phyloP scores from a whole-genome alignment of 2,888 invertebrate species.

The Exocentrus adspersus region DNA sequence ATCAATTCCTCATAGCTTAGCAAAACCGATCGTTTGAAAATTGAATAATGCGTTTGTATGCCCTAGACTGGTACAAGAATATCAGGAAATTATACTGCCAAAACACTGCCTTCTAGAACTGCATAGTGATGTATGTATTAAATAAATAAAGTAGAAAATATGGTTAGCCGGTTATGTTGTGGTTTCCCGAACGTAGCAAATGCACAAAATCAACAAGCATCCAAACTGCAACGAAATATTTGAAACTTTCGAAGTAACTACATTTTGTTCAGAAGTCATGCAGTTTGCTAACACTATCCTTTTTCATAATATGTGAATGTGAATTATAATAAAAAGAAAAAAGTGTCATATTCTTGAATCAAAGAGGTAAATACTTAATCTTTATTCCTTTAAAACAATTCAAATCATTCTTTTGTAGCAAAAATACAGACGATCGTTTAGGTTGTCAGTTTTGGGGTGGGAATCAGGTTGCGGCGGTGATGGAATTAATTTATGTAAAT shows the following conservation, averaged over 20 bases:
- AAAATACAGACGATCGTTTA: too few species aligned
- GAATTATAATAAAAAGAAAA: too few species aligned
- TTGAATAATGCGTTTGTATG: background rate
- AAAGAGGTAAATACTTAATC: too few species aligned
- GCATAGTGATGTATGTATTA: background rate
- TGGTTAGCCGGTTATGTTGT: background rate
- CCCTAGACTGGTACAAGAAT: background rate
- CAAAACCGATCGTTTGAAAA: background rate
- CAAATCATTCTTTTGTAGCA: too few species aligned
- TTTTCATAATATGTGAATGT: too few species aligned
- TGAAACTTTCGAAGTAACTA: background rate
- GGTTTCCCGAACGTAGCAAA: background rate
- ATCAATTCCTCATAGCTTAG: too few species aligned
- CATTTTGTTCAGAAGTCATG: background rate
- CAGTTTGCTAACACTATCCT: background rate
- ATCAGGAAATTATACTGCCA: background rate
- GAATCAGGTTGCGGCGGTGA: background rate
- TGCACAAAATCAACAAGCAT: background rate
- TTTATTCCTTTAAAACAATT: background rate
- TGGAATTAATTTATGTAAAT: constrained; percentile 8
- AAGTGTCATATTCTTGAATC: too few species aligned
- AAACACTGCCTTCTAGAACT: background rate
- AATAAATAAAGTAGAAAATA: background rate
- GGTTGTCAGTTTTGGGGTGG: background rate
- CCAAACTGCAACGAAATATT: background rate